Percentiles rank a stretch among this genome's conserved stretches.
These are phyloP conservation scores for Parapristionchus giblindavisi DNA, from an alignment of 2,888 invertebrate genomes.

Conservation along the genomic window DNA sequence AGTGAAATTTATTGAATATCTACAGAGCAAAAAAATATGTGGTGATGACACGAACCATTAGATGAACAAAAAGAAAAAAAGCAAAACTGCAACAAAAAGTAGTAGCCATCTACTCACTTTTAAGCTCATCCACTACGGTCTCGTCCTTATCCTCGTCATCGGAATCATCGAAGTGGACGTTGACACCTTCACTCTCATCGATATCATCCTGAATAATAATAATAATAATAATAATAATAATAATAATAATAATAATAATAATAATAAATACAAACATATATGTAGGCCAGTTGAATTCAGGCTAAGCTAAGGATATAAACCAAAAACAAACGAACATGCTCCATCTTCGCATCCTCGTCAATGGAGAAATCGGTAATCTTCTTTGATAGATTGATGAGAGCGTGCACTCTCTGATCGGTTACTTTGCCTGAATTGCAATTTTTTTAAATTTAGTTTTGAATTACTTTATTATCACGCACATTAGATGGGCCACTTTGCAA, in stretches of 20 bases:
- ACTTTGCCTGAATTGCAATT: constrained; percentile 75
- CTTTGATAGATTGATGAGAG: constrained; percentile 93
- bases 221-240: no score
- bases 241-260: background rate
- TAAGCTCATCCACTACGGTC: constrained; percentile 77
- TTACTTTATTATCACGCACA: no score
- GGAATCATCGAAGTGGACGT: constrained; percentile 98
- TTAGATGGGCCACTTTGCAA: no score
- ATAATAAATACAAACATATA: background rate
- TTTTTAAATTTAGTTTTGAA: background rate
- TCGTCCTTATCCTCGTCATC: constrained; percentile 94
- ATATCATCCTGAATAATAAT: constrained; percentile 77
- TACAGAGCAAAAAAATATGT: no score
- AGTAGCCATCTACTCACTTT: constrained; percentile 4
- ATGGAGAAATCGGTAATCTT: constrained; percentile 94
- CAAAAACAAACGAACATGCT: constrained; percentile 42
- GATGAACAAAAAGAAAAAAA: background rate
- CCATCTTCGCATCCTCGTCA: constrained; percentile 53
- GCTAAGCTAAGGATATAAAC: background rate
- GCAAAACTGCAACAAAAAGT: constrained; percentile 3
- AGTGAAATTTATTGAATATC: no score
- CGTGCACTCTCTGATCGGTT: constrained; percentile 89
- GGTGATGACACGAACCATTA: background rate
- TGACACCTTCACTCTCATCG: constrained; percentile 97
- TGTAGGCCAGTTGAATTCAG: background rate